Base-by-base conservation (phyloP, 2,113 vertebrate genomes). In the Vidua macroura region DNA sequence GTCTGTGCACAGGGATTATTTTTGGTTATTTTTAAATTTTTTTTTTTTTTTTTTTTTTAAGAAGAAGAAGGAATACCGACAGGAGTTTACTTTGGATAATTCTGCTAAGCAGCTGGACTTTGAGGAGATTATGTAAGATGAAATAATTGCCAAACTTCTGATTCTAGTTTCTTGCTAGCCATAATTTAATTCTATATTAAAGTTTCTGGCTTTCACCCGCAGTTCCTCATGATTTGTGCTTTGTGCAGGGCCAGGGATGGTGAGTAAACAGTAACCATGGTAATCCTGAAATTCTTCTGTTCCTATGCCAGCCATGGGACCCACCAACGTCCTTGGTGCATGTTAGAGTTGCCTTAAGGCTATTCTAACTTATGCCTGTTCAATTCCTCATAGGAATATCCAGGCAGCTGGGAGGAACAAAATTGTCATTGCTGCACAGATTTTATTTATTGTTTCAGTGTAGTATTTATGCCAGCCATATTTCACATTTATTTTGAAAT, bases 131-230 rank as follows among this genome's bases (percentile, higher is more conserved):
- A 82, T 83, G 64, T 72, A 94, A 96, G 15, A 22, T 81, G 79
- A 90, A 72, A 56, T 90, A 96, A 90, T 92, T 81, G 93, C 88
- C 96, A 94, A 60, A 93, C 48, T 92, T 90, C 56, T 90, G 88
- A 82, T 88, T 82, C n/a, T 56, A 68, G 33, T 78, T 94, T 37
- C 85, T 95, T 86, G 30, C 60, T 88, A 93, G 63, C 49, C 56
- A 51, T 88, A 88, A 78, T 70, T 90, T 93, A 86, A 88, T 90
- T 83, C 31, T 72, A 39, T 82, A 88, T 90, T 88, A 83, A 92
- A 84, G 7, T 91, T 84, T 62, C 64, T 92, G 82, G 68, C 82
- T 75, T 90, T 90, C 25, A 60, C 56, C 37, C 11, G 1, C 51
- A 78, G 15, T 49, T 94, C 66, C 41, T 21, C 43, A 84, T 51